Percentiles rank a stretch among this genome's conserved stretches.
phyloP scores from a whole-genome alignment of 1,140 invertebrate genomes.

The Diorhabda elongata region DNA sequence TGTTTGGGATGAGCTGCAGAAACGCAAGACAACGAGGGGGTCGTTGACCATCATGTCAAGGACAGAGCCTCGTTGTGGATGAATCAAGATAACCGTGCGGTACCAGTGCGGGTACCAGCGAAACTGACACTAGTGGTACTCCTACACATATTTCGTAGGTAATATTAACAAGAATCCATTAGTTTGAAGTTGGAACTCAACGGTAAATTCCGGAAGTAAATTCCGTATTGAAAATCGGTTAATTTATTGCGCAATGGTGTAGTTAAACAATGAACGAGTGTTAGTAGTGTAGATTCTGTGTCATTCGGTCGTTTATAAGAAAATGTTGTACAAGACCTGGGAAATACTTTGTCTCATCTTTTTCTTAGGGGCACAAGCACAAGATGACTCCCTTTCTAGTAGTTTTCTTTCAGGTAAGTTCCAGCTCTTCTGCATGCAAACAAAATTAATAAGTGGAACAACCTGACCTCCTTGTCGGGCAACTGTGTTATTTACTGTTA shows the following conservation, averaged over 20 bases:
- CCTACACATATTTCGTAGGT: conserved; percentile 7
- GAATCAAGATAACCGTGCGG: conserved; percentile 35
- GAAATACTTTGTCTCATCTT: conserved; percentile 28
- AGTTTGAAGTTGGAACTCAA: conserved; percentile 29
- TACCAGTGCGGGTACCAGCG: conserved; percentile 19
- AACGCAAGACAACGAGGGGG: conserved; percentile 31
- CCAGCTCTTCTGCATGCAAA: neutral
- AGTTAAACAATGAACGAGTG: conserved; percentile 35
- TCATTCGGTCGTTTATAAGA: conserved; percentile 21
- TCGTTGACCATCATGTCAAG: conserved; percentile 42
- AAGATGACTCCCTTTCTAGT: conserved; percentile 72
- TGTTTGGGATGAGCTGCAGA: conserved; percentile 31
- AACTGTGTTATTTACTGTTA: conserved; percentile 28
- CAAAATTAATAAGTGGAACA: neutral
- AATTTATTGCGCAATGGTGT: conserved; percentile 32
- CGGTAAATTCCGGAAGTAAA: conserved; percentile 42
- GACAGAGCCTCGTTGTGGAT: conserved; percentile 34
- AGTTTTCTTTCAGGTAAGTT: conserved; percentile 70
- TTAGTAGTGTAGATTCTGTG: conserved; percentile 35
- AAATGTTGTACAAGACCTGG: conserved; percentile 34
- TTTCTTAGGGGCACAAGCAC: conserved; percentile 43
- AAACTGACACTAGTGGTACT: conserved; percentile 21
- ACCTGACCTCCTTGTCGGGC: neutral
- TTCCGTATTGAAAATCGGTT: conserved; percentile 38
- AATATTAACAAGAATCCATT: conserved; percentile 24